Evolutionary conservation across 2,797 vertebrate species (phyloP), one percentile per base, ranked within the genome.

Genomic region (Typhlichthys eigenmanni): DNA sequence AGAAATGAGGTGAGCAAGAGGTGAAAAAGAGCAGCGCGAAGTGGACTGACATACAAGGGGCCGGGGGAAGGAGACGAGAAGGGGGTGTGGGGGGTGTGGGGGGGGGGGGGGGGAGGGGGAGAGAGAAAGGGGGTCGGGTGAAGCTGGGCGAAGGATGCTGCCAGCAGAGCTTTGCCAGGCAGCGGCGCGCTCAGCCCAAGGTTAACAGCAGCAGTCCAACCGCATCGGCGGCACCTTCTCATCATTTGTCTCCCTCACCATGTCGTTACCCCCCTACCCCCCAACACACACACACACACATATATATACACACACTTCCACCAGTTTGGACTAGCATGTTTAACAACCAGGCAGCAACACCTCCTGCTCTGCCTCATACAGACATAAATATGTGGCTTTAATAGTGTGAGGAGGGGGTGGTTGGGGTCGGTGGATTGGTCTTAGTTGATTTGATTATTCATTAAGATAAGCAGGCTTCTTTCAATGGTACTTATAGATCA

Each of bases 181-280:
- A 61, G 55, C 62, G 50, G 46, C 82, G 76, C 71, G 57, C 63
- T 9, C 32, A 38, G 43, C 64, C 69, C 74, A 83, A 82, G 81
- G 85, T 86, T 79, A 84, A 74, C 72, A 68, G 75, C 71, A 64
- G 65, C 56, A 62, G 64, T 76, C 79, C 8, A 47, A 87, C 73
- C 76, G 73, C 72, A 76, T 75, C 53, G 59, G 69, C 68, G 73
- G 62, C 63, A 79, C 66, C 67, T 67, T 76, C 75, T 85, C 77
- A 82, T 86, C 81, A 79, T 82, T 78, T 53, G 61, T 84, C 82
- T 84, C 75, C 68, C 71, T 81, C 69, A 64, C 55, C 29, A 60
- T n/a, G 43, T 50, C 49, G 66, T 16, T 45, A 50, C 51, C 54
- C 60, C 55, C 53, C 55, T 68, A 58, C 48, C 66, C 68, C 59